Percentiles rank a stretch among this genome's conserved stretches.
Conservation (phyloP, 2,797 vertebrate genomes). For the Brachymystax lenok region DNA sequence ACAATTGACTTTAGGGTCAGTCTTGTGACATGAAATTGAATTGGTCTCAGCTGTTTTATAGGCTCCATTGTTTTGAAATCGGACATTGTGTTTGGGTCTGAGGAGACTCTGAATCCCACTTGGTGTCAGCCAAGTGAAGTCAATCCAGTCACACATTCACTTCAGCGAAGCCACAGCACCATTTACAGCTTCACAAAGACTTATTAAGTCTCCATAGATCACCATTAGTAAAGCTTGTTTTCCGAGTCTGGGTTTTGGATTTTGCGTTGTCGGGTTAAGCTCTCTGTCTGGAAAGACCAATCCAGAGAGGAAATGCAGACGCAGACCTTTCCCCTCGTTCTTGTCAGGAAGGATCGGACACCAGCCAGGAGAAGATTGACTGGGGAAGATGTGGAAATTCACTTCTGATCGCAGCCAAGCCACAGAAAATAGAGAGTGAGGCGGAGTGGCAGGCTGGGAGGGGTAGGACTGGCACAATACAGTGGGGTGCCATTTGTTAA, state of each 20-base stretch:
- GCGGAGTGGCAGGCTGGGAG: too few relatives aligned
- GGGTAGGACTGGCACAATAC: not conserved
- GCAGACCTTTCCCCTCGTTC: too few relatives aligned
- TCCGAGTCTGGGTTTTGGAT: not conserved
- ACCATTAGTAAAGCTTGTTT: not conserved
- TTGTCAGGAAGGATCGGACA: too few relatives aligned
- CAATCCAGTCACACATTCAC: not conserved
- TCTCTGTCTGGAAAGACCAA: not conserved
- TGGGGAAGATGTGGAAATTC: not conserved
- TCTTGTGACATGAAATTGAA: not conserved
- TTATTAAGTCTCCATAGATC: not conserved
- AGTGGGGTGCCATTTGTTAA: not conserved
- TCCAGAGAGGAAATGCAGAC: too few relatives aligned
- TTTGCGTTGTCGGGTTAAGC: not conserved
- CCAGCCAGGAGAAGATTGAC: too few relatives aligned
- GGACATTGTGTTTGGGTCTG: not conserved
- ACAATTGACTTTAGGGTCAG: not conserved
- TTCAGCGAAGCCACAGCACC: not conserved
- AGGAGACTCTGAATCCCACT: not conserved
- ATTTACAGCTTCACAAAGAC: not conserved
- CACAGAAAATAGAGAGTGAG: too few relatives aligned
- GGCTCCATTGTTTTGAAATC: not conserved
- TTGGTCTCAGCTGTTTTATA: not conserved
- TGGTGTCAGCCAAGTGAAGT: too few relatives aligned
- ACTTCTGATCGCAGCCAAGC: not conserved